A percentile compares a stretch with the other conserved stretches of the same genome.
Conservation (phyloP, 2,888 invertebrate species). For the Drosophila percnosoma region DNA sequence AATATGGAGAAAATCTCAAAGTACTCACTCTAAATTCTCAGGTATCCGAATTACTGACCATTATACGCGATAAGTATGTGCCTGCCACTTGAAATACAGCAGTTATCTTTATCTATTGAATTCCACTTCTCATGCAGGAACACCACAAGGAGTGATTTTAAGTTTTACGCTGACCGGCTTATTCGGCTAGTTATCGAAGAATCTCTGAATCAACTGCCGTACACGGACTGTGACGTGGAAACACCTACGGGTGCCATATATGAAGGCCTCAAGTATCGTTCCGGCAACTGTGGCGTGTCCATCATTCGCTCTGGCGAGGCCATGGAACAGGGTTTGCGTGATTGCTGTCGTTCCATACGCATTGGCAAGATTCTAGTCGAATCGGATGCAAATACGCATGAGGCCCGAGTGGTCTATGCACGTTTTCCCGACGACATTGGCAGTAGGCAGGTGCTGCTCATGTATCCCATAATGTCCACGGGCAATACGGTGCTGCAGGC, state of each 20-base stretch:
- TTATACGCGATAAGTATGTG: slow-evolving; percentile 93
- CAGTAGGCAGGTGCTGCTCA: slow-evolving; percentile 93
- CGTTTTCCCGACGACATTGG: slow-evolving; percentile 98
- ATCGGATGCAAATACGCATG: slow-evolving; percentile 97
- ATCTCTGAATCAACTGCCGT: slow-evolving; percentile 96
- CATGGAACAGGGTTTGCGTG: slow-evolving; percentile 97
- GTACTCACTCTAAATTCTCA: slow-evolving; percentile 83
- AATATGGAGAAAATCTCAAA: slow-evolving; percentile 84
- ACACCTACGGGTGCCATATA: slow-evolving; percentile 96
- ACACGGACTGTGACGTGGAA: slow-evolving; percentile 94
- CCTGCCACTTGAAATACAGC: neutral
- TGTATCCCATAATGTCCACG: slow-evolving; percentile 99
- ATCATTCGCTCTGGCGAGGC: slow-evolving; percentile 97
- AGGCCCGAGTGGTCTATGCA: slow-evolving; percentile 98
- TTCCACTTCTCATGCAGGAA: slow-evolving; percentile 87
- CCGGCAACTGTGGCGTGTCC: slow-evolving; percentile 99
- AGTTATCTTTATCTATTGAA: neutral
- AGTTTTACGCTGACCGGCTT: slow-evolving; percentile 98
- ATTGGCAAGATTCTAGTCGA: slow-evolving; percentile 99
- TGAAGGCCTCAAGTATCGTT: slow-evolving; percentile 96
- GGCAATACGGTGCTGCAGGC: slow-evolving; percentile 98
- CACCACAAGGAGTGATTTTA: slow-evolving; percentile 97
- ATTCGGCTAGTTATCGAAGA: slow-evolving; percentile 99
- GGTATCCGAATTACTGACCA: slow-evolving; percentile 91
- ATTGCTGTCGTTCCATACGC: slow-evolving; percentile 98